A percentile compares a stretch with the other conserved stretches of the same genome.
These are phyloP conservation scores for Ametastegia equiseti DNA, from an alignment of 2,888 invertebrate genomes.

Conservation along the genomic window DNA sequence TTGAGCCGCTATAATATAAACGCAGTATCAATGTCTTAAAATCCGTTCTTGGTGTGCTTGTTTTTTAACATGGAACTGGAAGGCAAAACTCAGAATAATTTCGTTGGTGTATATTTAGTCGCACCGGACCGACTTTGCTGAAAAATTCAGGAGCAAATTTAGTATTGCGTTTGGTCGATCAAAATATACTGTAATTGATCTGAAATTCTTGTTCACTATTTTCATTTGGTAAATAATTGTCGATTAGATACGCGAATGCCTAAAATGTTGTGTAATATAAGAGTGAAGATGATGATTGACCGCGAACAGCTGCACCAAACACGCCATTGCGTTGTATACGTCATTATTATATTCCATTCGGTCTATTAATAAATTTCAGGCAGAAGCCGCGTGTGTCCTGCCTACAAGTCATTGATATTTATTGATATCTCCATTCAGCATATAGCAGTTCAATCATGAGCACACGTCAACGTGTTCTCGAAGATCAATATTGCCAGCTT, in stretches of 20 bases:
- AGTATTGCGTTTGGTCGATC: not conserved
- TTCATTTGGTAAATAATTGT: not conserved
- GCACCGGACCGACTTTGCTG: not conserved
- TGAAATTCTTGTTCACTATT: not conserved
- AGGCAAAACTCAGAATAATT: too few relatives aligned
- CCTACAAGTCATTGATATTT: not conserved
- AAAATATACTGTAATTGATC: not conserved
- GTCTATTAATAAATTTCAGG: slow-evolving; percentile 8
- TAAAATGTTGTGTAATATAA: not conserved
- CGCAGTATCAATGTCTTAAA: not conserved
- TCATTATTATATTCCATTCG: not conserved
- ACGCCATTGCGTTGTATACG: not conserved
- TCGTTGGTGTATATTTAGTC: not conserved
- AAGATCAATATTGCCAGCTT: too few relatives aligned
- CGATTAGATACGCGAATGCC: not conserved
- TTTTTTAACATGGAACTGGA: too few relatives aligned
- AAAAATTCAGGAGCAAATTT: not conserved
- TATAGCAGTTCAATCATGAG: too few relatives aligned
- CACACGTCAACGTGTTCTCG: too few relatives aligned
- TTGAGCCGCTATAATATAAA: not conserved
- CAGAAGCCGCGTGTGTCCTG: not conserved
- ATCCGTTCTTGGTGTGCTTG: too few relatives aligned
- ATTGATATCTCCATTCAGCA: not conserved
- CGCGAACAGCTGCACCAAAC: not conserved
- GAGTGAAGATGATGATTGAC: not conserved